A percentile compares a stretch with the other conserved stretches of the same genome.
Conservation (phyloP, 2,797 vertebrate species). For the Bradypodion ventrale region DNA sequence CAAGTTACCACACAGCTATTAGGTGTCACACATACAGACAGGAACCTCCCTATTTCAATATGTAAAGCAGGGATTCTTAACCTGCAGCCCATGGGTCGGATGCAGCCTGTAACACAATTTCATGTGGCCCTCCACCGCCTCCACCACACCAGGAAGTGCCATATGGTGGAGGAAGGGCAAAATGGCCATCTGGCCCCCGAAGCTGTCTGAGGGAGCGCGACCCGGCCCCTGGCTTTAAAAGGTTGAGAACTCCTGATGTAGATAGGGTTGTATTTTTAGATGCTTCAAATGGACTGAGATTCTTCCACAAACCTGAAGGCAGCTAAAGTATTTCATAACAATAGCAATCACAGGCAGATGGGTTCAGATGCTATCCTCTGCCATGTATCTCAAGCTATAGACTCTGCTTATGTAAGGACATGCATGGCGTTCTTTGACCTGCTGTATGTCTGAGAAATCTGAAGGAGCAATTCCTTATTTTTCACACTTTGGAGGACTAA, state of each 20-base stretch:
- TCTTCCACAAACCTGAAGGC: rapidly evolving
- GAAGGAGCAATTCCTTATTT: not conserved
- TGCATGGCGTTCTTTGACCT: not conserved
- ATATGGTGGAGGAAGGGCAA: too few species aligned
- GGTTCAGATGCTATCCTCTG: not conserved
- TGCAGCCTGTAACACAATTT: too few species aligned
- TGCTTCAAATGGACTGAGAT: not conserved
- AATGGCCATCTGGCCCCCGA: too few species aligned
- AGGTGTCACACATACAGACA: not conserved
- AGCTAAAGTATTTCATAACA: not conserved
- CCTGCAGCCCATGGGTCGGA: too few species aligned
- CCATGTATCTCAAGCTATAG: not conserved
- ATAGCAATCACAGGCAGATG: not conserved
- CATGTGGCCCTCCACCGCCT: too few species aligned
- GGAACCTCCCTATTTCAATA: not conserved
- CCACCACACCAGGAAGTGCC: too few species aligned
- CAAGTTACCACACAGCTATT: not conserved
- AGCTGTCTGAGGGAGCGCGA: too few species aligned
- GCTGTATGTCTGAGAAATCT: not conserved
- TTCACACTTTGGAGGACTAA: not conserved
- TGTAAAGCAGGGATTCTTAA: too few species aligned
- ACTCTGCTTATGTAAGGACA: not conserved
- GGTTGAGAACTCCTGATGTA: too few species aligned
- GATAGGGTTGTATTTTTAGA: too few species aligned
- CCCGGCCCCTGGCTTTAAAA: too few species aligned